Conservation (phyloP, 2,888 invertebrate genomes). For the Xanthorhoe spadicearia region DNA sequence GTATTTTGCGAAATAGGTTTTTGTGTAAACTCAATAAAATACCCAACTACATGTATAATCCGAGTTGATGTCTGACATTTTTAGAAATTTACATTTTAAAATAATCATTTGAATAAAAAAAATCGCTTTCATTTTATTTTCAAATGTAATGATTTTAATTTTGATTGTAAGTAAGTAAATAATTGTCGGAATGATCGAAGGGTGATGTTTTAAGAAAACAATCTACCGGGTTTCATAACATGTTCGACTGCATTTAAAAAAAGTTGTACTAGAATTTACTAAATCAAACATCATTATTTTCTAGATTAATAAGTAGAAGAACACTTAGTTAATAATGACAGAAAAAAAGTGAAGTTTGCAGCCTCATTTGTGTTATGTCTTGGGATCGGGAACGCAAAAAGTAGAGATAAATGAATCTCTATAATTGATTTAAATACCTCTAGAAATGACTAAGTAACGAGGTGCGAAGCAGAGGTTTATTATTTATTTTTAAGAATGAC, state of each 20-base stretch:
- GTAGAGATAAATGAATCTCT: conserved; percentile 26
- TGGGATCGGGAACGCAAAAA: conserved; percentile 20
- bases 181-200: too few relatives aligned
- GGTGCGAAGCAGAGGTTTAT: conserved; percentile 15
- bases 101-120: too few relatives aligned
- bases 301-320: background rate
- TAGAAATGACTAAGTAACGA: conserved; percentile 16
- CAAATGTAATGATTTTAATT: too few relatives aligned
- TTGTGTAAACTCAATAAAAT: too few relatives aligned
- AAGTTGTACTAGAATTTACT: background rate
- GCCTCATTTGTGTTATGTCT: conserved; percentile 6
- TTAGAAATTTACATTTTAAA: too few relatives aligned
- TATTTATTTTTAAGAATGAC: conserved; percentile 6
- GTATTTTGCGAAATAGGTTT: too few relatives aligned
- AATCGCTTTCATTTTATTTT: too few relatives aligned
- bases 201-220: too few relatives aligned
- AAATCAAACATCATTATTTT: conserved; percentile 5
- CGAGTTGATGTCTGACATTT: too few relatives aligned
- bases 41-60: too few relatives aligned
- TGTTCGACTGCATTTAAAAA: too few relatives aligned
- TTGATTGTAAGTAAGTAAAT: background rate
- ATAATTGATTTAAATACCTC: conserved; percentile 32
- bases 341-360: conserved; percentile 3
- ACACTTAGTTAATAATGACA: conserved; percentile 4
- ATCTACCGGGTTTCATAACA: too few relatives aligned